Evolutionary conservation across 2,113 vertebrate species (phyloP).

Genomic region (Edolisoma coerulescens): DNA sequence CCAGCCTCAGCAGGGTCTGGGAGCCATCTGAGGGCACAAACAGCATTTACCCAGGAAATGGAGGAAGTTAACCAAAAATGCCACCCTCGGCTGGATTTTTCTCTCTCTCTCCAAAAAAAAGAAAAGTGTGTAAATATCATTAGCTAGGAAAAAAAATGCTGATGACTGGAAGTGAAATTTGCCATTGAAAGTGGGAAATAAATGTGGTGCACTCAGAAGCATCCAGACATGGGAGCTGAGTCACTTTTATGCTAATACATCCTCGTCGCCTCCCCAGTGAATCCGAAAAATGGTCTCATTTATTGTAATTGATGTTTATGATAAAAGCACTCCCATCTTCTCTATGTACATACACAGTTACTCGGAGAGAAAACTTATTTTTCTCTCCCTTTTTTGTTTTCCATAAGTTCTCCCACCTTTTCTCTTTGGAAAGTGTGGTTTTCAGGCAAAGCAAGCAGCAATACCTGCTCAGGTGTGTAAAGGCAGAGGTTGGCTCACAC

Average conservation of each 20-base stretch:
- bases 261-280: not conserved
- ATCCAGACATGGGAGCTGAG: not conserved
- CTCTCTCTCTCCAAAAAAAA: not conserved
- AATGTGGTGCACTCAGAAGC: not conserved
- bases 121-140: not conserved
- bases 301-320: not conserved
- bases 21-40: not conserved
- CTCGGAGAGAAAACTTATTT: not conserved
- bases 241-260: not conserved
- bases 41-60: not conserved
- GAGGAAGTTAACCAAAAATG: not conserved
- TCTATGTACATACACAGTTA: not conserved
- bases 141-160: not conserved
- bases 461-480: not conserved
- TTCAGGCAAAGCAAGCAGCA: not conserved
- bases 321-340: not conserved
- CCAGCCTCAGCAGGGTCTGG: not conserved
- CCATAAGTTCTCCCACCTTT: not conserved
- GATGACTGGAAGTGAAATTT: not conserved
- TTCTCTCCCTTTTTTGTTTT: not conserved
- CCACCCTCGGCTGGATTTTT: accelerated
- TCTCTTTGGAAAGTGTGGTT: not conserved
- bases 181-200: not conserved
- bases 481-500: not conserved
- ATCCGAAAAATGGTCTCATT: not conserved